Evolutionary conservation across 2,888 invertebrate species (phyloP).

Genomic region (Enoplolaimus lenunculus): DNA sequence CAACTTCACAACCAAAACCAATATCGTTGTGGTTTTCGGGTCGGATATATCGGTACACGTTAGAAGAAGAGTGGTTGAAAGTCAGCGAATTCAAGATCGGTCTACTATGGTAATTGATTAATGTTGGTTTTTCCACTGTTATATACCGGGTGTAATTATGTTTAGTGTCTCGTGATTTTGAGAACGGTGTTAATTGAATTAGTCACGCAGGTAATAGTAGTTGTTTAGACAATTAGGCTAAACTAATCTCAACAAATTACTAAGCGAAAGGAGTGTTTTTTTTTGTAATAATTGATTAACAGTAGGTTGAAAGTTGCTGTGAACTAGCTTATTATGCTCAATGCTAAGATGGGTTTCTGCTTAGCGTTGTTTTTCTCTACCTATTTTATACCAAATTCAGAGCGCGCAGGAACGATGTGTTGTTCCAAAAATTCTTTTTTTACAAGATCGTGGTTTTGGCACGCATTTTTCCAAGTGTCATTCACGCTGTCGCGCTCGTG

Average conservation of each 20-base stretch:
- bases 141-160: no score
- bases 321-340: neutral
- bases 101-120: no score
- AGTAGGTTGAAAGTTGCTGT: neutral
- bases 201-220: no score
- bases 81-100: no score
- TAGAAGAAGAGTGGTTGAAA: no score
- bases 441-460: neutral
- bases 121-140: no score
- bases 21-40: no score
- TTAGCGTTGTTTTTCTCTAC: neutral
- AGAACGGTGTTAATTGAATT: no score
- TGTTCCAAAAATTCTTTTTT: neutral
- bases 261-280: neutral
- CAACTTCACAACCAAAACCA: no score
- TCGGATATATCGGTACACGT: no score
- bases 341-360: neutral
- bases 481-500: neutral
- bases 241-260: neutral
- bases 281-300: no score
- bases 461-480: neutral
- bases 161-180: no score
- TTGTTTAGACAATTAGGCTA: neutral
- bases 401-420: neutral
- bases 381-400: neutral